These are phyloP conservation scores for Trichogramma dendrolimi DNA, from an alignment of 2,888 invertebrate species.

Conservation along the genomic window DNA sequence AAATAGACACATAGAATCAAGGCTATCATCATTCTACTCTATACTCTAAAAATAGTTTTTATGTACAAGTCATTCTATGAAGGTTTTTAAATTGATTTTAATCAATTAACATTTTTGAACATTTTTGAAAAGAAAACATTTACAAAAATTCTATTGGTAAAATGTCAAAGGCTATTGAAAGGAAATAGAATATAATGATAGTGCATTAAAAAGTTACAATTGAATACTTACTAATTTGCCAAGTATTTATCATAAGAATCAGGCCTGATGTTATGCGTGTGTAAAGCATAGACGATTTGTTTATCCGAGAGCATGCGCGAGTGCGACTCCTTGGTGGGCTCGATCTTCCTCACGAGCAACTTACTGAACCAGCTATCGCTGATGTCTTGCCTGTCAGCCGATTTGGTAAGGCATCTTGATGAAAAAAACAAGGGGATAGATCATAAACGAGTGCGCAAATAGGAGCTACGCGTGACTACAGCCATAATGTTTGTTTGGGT, in stretches of 20 bases:
- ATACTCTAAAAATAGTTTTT: no score
- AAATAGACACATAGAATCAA: no score
- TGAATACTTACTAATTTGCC: conserved; percentile 77
- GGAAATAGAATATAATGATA: background rate
- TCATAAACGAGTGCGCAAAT: background rate
- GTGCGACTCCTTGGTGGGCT: conserved; percentile 93
- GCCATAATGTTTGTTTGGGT: no score
- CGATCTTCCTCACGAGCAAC: conserved; percentile 82
- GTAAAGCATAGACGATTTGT: conserved; percentile 90
- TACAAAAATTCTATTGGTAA: no score
- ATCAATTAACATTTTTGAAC: no score
- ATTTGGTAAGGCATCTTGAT: conserved; percentile 42
- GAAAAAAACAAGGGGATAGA: conserved; percentile 20
- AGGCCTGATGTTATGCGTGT: conserved; percentile 91
- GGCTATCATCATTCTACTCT: no score
- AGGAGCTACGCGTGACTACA: no score
- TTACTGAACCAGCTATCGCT: conserved; percentile 84
- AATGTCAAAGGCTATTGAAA: background rate
- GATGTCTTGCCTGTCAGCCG: conserved; percentile 44
- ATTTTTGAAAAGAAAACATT: no score
- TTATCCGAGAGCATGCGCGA: conserved; percentile 95
- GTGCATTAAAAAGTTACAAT: background rate
- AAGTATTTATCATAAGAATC: conserved; percentile 83
- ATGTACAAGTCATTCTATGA: no score
- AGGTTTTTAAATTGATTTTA: no score